These are phyloP conservation scores for Petromus typicus DNA, from an alignment of 2,113 vertebrate genomes.

Conservation along the genomic window DNA sequence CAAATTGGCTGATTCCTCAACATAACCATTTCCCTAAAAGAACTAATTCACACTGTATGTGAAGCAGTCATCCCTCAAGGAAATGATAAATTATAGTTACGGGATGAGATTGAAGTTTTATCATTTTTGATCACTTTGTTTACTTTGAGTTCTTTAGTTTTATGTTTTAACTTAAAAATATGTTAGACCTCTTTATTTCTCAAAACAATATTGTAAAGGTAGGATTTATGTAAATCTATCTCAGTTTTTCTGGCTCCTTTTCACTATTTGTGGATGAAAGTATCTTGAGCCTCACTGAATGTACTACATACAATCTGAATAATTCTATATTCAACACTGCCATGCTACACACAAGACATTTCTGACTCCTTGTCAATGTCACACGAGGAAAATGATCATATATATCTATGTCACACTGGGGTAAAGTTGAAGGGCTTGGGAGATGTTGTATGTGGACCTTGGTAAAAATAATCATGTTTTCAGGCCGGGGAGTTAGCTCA, in stretches of 20 bases:
- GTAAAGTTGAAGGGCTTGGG: background rate
- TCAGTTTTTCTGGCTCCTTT: slow-evolving; percentile 15
- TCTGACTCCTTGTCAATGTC: background rate
- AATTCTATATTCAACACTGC: background rate
- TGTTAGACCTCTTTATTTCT: background rate
- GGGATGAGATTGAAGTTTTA: background rate
- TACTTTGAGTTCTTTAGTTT: background rate
- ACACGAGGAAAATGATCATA: background rate
- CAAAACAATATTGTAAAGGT: slow-evolving; percentile 27
- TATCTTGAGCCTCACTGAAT: too few species aligned
- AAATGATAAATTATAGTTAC: background rate
- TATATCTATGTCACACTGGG: background rate
- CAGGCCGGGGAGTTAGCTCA: too few species aligned
- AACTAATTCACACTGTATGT: background rate
- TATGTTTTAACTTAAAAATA: background rate
- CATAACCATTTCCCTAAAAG: background rate
- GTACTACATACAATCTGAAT: background rate
- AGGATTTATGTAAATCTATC: background rate
- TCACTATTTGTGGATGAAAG: too few species aligned
- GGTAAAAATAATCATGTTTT: slow-evolving; percentile 7
- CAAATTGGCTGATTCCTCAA: background rate
- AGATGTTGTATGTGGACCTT: background rate
- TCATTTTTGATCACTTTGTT: slow-evolving; percentile 16
- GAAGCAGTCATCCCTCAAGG: background rate
- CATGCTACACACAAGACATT: background rate